phyloP scores from a whole-genome alignment of 2,888 invertebrate species.

The Diaperis boleti region DNA sequence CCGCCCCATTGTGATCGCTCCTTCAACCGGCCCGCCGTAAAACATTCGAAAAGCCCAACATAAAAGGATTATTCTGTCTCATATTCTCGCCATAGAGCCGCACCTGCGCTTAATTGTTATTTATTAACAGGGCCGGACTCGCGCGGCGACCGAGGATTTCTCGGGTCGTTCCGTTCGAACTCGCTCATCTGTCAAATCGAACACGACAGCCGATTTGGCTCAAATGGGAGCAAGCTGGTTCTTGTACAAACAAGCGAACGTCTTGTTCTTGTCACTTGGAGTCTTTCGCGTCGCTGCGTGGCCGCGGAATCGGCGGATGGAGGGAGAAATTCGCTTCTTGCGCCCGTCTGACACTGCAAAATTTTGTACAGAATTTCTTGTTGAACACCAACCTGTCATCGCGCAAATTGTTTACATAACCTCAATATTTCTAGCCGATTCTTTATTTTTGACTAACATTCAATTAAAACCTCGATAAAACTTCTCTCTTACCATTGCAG shows the following conservation, averaged over 20 bases:
- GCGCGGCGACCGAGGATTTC: no score
- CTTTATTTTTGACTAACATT: no score
- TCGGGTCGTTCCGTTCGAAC: background rate
- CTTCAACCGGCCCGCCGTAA: slow-evolving; percentile 1
- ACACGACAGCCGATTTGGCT: slow-evolving; percentile 34
- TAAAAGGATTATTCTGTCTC: slow-evolving; percentile 25
- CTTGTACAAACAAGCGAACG: slow-evolving; percentile 18
- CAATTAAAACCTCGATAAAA: no score
- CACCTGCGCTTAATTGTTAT: slow-evolving; percentile 25
- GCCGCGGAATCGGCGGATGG: slow-evolving; percentile 1
- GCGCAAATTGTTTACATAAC: no score
- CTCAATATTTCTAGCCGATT: no score
- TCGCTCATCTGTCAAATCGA: slow-evolving; percentile 3
- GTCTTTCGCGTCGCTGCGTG: slow-evolving; percentile 28
- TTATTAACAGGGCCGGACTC: slow-evolving; percentile 14
- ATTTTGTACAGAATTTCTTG: no score
- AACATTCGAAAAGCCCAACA: slow-evolving; percentile 13
- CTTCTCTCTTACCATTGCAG: no score
- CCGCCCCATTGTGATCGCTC: no score
- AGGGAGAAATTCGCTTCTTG: slow-evolving; percentile 3
- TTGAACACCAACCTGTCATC: no score
- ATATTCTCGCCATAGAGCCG: slow-evolving; percentile 3
- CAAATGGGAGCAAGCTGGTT: slow-evolving; percentile 10
- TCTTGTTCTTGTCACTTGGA: slow-evolving; percentile 31
- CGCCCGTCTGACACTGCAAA: no score